Percentiles rank a stretch among this genome's conserved stretches.
Evolutionary conservation across 1,140 invertebrate genomes (phyloP).

Genomic region (Orchesella cincta): DNA sequence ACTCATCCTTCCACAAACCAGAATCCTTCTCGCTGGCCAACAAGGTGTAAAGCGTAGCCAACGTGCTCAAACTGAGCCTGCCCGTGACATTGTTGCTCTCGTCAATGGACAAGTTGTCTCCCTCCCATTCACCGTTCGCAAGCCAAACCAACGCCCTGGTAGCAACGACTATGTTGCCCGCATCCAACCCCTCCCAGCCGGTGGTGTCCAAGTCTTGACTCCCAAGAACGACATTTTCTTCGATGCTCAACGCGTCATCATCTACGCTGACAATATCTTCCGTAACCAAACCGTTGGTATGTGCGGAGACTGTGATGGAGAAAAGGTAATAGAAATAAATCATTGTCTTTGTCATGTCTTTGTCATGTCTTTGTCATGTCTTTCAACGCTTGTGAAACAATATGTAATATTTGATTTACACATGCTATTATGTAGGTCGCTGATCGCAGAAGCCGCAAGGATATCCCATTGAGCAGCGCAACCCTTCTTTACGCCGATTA

Average conservation of each 20-base stretch:
- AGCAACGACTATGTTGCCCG: slow-evolving; percentile 38
- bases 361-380: not conserved
- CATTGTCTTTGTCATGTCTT: not conserved
- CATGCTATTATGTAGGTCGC: slow-evolving; percentile 38
- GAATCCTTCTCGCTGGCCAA: slow-evolving; percentile 30
- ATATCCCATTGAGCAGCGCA: slow-evolving; percentile 44
- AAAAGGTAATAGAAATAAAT: slow-evolving; percentile 35
- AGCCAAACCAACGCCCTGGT: slow-evolving; percentile 16
- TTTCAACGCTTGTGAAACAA: not conserved
- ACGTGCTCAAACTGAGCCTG: not conserved
- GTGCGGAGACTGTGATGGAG: slow-evolving; percentile 47
- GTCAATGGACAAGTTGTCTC: slow-evolving; percentile 42
- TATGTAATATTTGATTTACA: not conserved
- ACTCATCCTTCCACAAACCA: slow-evolving; percentile 43
- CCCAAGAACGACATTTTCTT: slow-evolving; percentile 37
- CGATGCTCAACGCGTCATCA: slow-evolving; percentile 40
- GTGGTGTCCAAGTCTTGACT: slow-evolving; percentile 46
- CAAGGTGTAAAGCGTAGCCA: not conserved
- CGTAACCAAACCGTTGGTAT: slow-evolving; percentile 47
- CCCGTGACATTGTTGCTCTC: slow-evolving; percentile 18
- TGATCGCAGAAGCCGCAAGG: slow-evolving; percentile 44
- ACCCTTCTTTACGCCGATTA: slow-evolving; percentile 47
- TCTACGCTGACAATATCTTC: slow-evolving; percentile 34
- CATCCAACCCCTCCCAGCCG: slow-evolving; percentile 42
- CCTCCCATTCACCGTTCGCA: slow-evolving; percentile 37